These are phyloP conservation scores for Leptoclinus maculatus DNA, from an alignment of 2,797 vertebrate species.

Conservation along the genomic window DNA sequence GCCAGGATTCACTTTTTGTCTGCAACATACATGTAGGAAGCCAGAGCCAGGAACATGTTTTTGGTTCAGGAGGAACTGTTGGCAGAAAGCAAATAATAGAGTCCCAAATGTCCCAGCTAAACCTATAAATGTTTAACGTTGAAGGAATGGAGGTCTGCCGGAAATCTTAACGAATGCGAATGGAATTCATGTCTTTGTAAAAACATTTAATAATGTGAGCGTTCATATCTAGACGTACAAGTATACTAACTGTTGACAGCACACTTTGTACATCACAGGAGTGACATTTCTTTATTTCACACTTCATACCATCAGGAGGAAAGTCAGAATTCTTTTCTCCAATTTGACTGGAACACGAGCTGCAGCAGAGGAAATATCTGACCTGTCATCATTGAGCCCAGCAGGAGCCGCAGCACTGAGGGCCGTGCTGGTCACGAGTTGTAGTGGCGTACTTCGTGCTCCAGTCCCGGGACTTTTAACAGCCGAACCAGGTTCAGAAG, in stretches of 20 bases:
- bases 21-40: background rate
- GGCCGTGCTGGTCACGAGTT: slow-evolving; percentile 94
- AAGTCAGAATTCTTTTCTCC: background rate
- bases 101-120: background rate
- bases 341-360: background rate
- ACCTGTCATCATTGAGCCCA: slow-evolving; percentile 95
- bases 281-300: no score
- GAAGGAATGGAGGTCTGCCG: background rate
- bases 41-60: background rate
- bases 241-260: background rate
- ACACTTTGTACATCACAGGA: background rate
- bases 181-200: background rate
- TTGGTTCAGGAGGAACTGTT: background rate
- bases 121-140: background rate
- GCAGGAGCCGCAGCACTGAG: slow-evolving; percentile 94
- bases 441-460: slow-evolving; percentile 88
- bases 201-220: background rate
- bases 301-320: background rate
- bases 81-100: background rate
- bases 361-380: background rate
- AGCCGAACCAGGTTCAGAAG: slow-evolving; percentile 77
- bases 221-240: background rate
- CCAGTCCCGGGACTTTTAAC: slow-evolving; percentile 91
- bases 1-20: no score
- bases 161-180: background rate